These are phyloP conservation scores for Pharmacophagus antenor DNA, from an alignment of 2,888 invertebrate species.

Conservation along the genomic window DNA sequence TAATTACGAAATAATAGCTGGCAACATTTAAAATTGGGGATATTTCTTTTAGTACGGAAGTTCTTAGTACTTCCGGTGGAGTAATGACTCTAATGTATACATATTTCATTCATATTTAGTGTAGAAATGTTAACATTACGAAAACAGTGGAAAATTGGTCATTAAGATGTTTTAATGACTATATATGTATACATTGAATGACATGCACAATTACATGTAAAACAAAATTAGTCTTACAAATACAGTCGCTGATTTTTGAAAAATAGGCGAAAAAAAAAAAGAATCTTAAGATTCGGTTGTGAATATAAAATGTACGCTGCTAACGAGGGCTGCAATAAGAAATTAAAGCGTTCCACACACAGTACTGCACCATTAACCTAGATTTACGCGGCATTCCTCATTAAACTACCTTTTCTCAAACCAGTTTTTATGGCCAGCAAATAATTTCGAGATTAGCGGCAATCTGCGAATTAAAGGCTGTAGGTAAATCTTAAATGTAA, in stretches of 20 bases:
- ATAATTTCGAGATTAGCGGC: conserved; percentile 13
- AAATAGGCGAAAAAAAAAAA: not conserved
- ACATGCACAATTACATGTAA: too few species aligned
- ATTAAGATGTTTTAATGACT: too few species aligned
- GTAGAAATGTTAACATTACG: too few species aligned
- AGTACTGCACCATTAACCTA: conserved; percentile 27
- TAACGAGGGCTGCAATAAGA: conserved; percentile 28
- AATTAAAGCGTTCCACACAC: conserved; percentile 20
- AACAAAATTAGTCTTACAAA: not conserved
- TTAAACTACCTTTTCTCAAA: conserved; percentile 23
- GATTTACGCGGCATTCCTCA: conserved; percentile 24
- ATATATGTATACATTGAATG: too few species aligned
- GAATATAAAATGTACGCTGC: conserved; percentile 23
- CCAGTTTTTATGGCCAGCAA: conserved; percentile 11
- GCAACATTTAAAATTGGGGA: too few species aligned
- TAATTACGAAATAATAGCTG: too few species aligned
- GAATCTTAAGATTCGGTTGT: conserved; percentile 9
- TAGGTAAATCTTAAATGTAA: not conserved
- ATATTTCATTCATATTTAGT: too few species aligned
- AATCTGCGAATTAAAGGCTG: conserved; percentile 15
- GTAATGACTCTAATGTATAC: too few species aligned
- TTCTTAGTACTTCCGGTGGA: too few species aligned
- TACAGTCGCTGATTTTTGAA: not conserved
- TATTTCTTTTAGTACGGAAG: too few species aligned
- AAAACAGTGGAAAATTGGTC: too few species aligned